These are phyloP conservation scores for Cecidostiba fungosa DNA, from an alignment of 2,888 invertebrate species.

Conservation along the genomic window DNA sequence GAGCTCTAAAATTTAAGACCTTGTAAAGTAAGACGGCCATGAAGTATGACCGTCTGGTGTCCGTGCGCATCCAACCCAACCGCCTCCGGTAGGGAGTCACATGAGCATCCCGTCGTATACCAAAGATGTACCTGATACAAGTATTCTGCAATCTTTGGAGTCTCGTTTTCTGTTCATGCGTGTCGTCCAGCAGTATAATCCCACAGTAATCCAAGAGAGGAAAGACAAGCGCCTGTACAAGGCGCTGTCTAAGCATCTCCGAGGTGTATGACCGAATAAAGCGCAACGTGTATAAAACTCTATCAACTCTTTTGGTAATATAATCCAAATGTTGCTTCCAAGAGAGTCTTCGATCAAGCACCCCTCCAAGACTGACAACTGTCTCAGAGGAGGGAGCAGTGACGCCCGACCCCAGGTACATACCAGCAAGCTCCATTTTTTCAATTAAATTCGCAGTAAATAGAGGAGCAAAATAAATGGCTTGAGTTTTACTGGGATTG, in stretches of 20 bases:
- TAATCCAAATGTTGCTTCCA: neutral
- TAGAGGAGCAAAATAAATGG: neutral
- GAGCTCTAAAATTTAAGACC: neutral
- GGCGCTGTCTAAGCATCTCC: neutral
- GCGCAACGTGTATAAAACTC: neutral
- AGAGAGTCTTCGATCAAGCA: neutral
- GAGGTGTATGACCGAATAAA: neutral
- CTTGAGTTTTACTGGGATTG: conserved; percentile 11
- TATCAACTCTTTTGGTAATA: neutral
- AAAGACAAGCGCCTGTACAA: conserved; percentile 5
- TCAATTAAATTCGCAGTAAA: neutral
- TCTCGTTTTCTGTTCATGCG: neutral
- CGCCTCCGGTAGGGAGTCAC: neutral
- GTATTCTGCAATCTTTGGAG: neutral
- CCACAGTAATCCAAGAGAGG: neutral
- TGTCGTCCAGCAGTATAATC: neutral
- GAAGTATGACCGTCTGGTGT: neutral
- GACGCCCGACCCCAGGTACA: neutral
- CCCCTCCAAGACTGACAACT: neutral
- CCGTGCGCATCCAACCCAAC: neutral
- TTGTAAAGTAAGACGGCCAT: neutral
- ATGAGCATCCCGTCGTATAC: neutral
- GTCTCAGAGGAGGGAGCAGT: neutral
- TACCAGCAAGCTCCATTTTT: neutral
- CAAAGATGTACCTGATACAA: neutral